Percentiles rank a stretch among this genome's conserved stretches.
Conservation (phyloP, 2,797 vertebrate species). For the Chaenodraco wilsoni region DNA sequence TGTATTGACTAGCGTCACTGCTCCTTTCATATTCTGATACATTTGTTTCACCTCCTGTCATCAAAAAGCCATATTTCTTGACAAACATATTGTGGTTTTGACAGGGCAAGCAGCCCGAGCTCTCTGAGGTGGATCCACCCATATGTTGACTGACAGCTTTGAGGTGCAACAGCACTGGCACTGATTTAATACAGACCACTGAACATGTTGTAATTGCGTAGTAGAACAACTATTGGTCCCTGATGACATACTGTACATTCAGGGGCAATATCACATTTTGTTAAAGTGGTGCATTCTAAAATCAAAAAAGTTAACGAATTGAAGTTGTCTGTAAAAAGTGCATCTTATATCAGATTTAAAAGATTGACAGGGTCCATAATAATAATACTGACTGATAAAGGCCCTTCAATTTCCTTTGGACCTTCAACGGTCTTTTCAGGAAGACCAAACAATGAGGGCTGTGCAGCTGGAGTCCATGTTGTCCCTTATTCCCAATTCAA, state of each 20-base stretch:
- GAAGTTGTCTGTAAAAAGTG: neutral
- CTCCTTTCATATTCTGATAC: neutral
- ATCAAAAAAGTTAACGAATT: neutral
- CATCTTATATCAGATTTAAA: slow-evolving; percentile 21
- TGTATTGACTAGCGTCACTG: neutral
- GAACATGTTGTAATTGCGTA: slow-evolving; percentile 5
- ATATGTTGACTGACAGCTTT: slow-evolving; percentile 15
- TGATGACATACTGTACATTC: neutral
- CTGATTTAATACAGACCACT: neutral
- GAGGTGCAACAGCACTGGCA: neutral
- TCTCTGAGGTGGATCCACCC: neutral
- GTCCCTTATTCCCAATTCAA: slow-evolving; percentile 88
- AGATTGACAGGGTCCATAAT: slow-evolving; percentile 34
- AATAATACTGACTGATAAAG: slow-evolving; percentile 43
- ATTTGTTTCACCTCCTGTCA: neutral
- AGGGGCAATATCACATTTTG: neutral
- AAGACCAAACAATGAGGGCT: slow-evolving; percentile 59
- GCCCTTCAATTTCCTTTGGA: slow-evolving; percentile 58
- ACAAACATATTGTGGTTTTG: slow-evolving; percentile 3
- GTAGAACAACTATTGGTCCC: neutral
- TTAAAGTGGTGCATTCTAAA: neutral
- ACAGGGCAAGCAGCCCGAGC: neutral
- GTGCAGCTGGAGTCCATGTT: slow-evolving; percentile 56
- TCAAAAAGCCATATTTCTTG: neutral
- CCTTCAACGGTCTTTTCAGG: slow-evolving; percentile 48